Evolutionary conservation across 2,113 vertebrate species (phyloP), one percentile per base, ranked within the genome.

Genomic region (Prionailurus bengalensis): DNA sequence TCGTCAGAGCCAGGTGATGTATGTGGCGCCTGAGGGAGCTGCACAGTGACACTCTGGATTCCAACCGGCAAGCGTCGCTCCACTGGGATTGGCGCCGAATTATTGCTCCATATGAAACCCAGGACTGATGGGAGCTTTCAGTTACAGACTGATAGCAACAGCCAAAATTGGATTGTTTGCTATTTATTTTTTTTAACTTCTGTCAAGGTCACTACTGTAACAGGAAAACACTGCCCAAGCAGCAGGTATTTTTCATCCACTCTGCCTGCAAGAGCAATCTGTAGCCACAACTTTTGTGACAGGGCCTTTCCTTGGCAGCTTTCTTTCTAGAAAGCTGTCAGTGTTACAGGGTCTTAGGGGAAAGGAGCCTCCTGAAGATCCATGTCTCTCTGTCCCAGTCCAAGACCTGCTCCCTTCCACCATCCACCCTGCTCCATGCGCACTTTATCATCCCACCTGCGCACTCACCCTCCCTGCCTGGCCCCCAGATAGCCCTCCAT

Each of bases 71-170:
- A 84, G 96, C 33, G 73, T 80, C 13, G 27, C 39, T 98, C 98
- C 97, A 13, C 93, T 97, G 98, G 98, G 97, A 98, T 97, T 45
- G 4, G 76, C 14, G 12, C 85, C 97, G 98, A 98, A 98, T 98
- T 98, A 98, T 96, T 99, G 98, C 98, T 98, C 98, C 96, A n/a
- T 95, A 91, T 98, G 98, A 98, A 98, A 98, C 96, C 94, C 71
- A 29, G 97, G 97, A 98, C 97, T 97, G 98, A 96, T 98, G 98
- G 96, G 97, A 97, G 96, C 97, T 98, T 98, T 98, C 98, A 88
- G 76, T 98, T 96, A 98, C 76, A 98, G 98, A 97, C 98, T 89
- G 98, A 98, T 97, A 76, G 97, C 98, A 95, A 87, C 95, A 87
- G 96, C 97, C 97, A 86, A 97, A 98, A 98, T 97, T 97, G 97